Conservation (phyloP, 2,888 invertebrate genomes). For the Yponomeuta malinellus region DNA sequence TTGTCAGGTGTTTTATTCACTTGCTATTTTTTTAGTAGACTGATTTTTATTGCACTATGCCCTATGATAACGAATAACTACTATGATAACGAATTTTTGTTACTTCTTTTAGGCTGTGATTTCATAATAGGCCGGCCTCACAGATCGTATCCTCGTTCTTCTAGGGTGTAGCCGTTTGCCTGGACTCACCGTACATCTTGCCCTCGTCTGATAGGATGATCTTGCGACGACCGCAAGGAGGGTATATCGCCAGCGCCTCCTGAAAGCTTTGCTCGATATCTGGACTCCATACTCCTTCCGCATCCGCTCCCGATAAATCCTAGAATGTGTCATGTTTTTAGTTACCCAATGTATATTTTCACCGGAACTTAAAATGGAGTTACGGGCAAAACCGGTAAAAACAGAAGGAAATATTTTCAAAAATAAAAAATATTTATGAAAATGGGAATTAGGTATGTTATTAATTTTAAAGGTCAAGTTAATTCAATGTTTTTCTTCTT, state of each 20-base stretch:
- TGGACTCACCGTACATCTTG: slow-evolving; percentile 99
- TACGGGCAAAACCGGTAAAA: too few species aligned
- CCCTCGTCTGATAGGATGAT: slow-evolving; percentile 99
- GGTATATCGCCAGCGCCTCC: slow-evolving; percentile 99
- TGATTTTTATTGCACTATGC: too few species aligned
- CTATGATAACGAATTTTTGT: too few species aligned
- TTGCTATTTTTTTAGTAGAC: too few species aligned
- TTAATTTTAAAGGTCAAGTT: too few species aligned
- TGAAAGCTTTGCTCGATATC: slow-evolving; percentile 99
- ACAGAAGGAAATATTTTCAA: too few species aligned
- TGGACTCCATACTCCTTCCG: slow-evolving; percentile 99
- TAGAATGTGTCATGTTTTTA: slow-evolving; percentile 61
- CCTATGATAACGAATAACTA: too few species aligned
- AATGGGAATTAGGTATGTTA: too few species aligned
- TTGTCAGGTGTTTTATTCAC: too few species aligned
- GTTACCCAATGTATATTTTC: not conserved
- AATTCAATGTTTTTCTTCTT: too few species aligned
- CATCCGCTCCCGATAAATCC: slow-evolving; percentile 96
- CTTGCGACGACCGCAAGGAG: slow-evolving; percentile 99
- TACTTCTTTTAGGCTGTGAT: not conserved
- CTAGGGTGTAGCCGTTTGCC: not conserved
- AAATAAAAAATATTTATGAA: too few species aligned
- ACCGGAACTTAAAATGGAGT: not conserved
- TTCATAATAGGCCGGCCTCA: not conserved
- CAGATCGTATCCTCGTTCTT: not conserved